Evolutionary conservation across 2,888 invertebrate genomes (phyloP), one percentile per base, ranked within the genome.

Genomic region (Schizotus pectinicornis): DNA sequence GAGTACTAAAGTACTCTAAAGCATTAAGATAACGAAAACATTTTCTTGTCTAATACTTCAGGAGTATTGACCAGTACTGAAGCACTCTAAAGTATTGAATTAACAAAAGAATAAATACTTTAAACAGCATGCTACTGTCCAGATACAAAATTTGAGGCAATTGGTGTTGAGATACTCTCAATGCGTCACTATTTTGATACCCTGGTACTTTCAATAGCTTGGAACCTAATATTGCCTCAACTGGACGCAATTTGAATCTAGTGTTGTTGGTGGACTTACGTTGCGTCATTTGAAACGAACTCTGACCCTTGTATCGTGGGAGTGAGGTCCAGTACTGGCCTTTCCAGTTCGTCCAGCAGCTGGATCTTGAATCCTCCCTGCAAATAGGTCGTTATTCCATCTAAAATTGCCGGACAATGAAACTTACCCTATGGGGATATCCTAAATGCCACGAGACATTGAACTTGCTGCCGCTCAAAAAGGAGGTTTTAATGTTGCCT

Each of bases 371-470:
- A 95, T 47, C 96, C 96, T 65, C 97, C 97, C 96, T 96, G 85
- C 70, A 65, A 68, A 32, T 9, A 2, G 34, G 36, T 34, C 6
- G 13, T 8, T 35, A 37, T 35, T 37, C n/a, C 7, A 35, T 32
- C 33, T 2, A 14, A 53, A 39, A 34, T 39, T 14, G 5, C 22
- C 5, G 22, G 5, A n/a, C n/a, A 13, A 13, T 39, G 12, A 39
- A 8, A 9, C 88, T 86, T 82, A 93, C 93, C 82, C 87, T 84
- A 76, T 97, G 96, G 3, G 96, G 93, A 81, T 95, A 96, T 7
- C 95, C 94, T 71, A 96, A 84, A 80, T 95, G 95, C 96, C 96
- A 97, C 61, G 94, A 89, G 45, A 95, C 90, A 80, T 91, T 95
- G 74, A 97, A 88, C 62, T 86, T 86, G 61, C 94, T 89, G 50